Conservation (phyloP, 2,888 invertebrate genomes). For the Aphodius sticticus region DNA sequence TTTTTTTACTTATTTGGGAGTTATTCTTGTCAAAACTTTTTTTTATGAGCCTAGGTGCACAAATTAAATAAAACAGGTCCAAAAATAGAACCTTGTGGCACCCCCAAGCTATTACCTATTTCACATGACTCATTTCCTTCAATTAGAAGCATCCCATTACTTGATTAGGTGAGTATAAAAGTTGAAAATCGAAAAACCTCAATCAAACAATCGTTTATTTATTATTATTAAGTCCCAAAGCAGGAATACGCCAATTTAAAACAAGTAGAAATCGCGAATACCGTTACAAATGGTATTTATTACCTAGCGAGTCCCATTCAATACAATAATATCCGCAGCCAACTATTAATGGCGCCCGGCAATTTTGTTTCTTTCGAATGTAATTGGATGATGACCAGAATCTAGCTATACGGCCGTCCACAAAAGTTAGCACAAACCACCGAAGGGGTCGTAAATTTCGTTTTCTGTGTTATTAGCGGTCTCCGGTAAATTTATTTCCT, state of each 20-base stretch:
- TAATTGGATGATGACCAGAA: neutral
- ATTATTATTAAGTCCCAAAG: neutral
- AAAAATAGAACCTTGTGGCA: too few species aligned
- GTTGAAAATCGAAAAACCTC: neutral
- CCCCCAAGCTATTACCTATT: too few species aligned
- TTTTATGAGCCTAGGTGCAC: too few species aligned
- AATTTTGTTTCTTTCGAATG: neutral
- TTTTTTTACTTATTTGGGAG: neutral
- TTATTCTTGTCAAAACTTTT: neutral
- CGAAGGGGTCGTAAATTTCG: neutral
- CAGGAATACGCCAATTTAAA: neutral
- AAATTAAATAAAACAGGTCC: too few species aligned
- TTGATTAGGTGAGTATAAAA: neutral
- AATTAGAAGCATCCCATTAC: too few species aligned
- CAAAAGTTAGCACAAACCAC: neutral
- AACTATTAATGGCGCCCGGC: neutral
- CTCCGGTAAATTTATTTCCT: neutral
- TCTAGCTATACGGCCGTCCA: neutral
- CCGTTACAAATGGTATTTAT: neutral
- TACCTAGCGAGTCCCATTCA: neutral
- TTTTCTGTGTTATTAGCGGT: neutral
- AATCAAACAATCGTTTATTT: slow-evolving; percentile 43
- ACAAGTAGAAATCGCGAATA: neutral
- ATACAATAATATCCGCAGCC: neutral
- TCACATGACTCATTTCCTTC: too few species aligned